Conservation (phyloP, 2,888 invertebrate genomes). For the Eupithecia vulgata region DNA sequence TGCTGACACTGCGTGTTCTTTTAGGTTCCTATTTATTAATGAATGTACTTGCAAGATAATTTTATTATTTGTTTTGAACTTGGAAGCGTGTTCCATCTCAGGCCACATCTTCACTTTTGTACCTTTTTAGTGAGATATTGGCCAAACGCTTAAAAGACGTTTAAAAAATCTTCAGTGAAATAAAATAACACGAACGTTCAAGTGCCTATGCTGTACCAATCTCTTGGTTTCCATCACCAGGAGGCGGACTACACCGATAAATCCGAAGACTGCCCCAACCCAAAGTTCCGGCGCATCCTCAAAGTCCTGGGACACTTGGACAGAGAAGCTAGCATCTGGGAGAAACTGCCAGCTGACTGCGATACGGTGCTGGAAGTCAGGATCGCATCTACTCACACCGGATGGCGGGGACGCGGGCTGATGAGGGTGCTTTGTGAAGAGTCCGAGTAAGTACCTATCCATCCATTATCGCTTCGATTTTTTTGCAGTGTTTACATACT, state of each 20-base stretch:
- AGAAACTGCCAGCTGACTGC: conserved; percentile 81
- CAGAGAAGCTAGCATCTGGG: conserved; percentile 83
- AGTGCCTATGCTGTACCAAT: background rate
- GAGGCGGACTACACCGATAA: conserved; percentile 74
- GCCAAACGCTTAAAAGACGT: background rate
- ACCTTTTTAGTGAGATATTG: background rate
- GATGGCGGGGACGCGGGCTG: conserved; percentile 87
- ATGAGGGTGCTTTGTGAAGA: conserved; percentile 86
- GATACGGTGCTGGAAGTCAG: conserved; percentile 83
- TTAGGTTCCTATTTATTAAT: too few relatives aligned
- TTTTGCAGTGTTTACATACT: too few relatives aligned
- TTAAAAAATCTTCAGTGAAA: background rate
- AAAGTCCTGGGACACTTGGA: conserved; percentile 84
- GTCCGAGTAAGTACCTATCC: conserved; percentile 83
- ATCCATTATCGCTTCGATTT: too few relatives aligned
- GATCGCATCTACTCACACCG: conserved; percentile 87
- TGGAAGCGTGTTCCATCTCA: background rate
- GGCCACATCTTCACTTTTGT: background rate
- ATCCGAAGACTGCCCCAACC: conserved; percentile 82
- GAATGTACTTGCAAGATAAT: too few relatives aligned
- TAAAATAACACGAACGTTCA: background rate
- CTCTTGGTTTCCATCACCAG: conserved; percentile 44
- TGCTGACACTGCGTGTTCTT: too few relatives aligned
- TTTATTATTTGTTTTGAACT: background rate
- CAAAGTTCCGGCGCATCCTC: conserved; percentile 86